Conservation (phyloP, 2,797 vertebrate genomes). For the Phataginus tetradactyla region DNA sequence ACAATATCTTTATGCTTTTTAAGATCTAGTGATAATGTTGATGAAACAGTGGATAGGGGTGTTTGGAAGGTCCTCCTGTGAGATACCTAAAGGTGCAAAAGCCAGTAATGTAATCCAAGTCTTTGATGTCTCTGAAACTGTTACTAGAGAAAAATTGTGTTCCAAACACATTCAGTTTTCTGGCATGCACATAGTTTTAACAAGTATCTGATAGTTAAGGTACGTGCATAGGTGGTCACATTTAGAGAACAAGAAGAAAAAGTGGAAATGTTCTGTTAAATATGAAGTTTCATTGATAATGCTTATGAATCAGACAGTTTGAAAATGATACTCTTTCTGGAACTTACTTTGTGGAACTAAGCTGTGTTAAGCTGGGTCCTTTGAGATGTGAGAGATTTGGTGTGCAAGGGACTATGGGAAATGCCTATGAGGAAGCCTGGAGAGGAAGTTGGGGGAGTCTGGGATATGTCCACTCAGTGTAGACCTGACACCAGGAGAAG, state of each 20-base stretch:
- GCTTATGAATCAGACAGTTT: background rate
- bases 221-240: background rate
- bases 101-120: background rate
- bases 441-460: background rate
- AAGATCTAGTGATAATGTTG: background rate
- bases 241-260: background rate
- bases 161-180: background rate
- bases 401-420: background rate
- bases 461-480: background rate
- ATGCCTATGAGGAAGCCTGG: background rate
- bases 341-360: conserved; percentile 1
- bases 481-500: background rate
- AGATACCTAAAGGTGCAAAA: background rate
- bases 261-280: background rate
- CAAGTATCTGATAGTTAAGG: background rate
- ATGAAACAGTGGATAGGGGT: background rate
- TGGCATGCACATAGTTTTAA: background rate
- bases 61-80: background rate
- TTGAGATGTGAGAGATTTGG: background rate
- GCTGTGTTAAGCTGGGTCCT: background rate
- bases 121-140: background rate
- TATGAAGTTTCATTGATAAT: background rate
- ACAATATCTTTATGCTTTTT: background rate
- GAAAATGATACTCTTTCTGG: background rate
- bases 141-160: background rate